Base-by-base conservation (phyloP, 2,797 vertebrate genomes). In the Chelon labrosus region DNA sequence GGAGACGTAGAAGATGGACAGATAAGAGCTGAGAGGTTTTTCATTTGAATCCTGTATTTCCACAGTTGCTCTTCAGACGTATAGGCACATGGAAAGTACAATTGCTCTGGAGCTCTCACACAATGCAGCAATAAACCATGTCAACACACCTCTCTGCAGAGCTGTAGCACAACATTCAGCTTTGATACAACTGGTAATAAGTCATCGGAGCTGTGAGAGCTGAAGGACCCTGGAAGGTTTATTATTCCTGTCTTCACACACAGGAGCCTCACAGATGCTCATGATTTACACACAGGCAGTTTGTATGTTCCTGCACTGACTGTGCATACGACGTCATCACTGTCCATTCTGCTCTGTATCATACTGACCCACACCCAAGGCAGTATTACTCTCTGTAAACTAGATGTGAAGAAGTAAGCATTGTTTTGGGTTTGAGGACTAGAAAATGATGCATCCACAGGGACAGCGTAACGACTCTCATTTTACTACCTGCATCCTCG, bases 171-270 rank as follows among this genome's bases (percentile, higher is more conserved):
- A 51, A 71, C 16, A 27, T 72, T 87, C 75, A 75, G 80, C 77
- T 85, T 79, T 76, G 78, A 86, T 79, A 51, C 82, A 69, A 57
- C 67, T 53, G 63, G 73, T 82, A 75, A 85, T 86, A 86, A 82
- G 82, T 86, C 84, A 85, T 87, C 78, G 70, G 71, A 85, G 79
- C 81, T 69, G 67, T 67, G 75, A 81, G 77, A 79, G 75, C 75
- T 79, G 72, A 79, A 85, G 65, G 74, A 85, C 52, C 59, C 53
- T 8, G 44, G 62, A 54, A 78, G 82, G 46, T 84, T 82, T 81
- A 80, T 86, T 83, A 77, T 77, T 41, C 59, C 50, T 62, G 66
- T 75, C 73, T 59, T 58, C 70, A 52, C 62, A 62, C 53, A 50
- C 65, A 42, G 71, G 39, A 74, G 53, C 58, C 13, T 25, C 72